Base-by-base conservation (phyloP, 2,888 invertebrate species). In the Argyra leucocephala region DNA sequence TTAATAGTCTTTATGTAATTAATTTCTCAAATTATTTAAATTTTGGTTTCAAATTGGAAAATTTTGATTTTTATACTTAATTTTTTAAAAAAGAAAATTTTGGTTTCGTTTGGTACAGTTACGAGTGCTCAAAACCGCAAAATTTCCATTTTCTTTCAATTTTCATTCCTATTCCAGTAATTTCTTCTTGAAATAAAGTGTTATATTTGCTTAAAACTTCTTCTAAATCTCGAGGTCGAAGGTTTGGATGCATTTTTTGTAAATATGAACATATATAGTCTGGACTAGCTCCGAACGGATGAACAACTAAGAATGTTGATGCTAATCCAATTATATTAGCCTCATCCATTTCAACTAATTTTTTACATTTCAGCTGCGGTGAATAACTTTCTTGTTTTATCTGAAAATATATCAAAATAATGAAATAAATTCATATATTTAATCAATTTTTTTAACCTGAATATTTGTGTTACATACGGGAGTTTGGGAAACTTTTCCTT, bases 201-300 rank as follows among this genome's bases (percentile, higher is more conserved):
- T 87, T 84, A 77, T 93, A 91, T 74, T 86, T 86, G 72, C 86
- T 85, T 75, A 96, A 84, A 23, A 94, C 82, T 69, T 84, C 83
- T 78, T 92, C 91, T 18, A 94, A 86, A 69, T 89, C 88, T 58
- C 88, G 85, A 62, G 90, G 87, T 67, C 88, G 83, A 63, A 90
- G 81, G 70, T 82, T 82, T 2, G 89, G 83, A 72, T 91, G 88
- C n/a, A 76, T 70, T 74, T 90, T 91, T 73, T 91, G 90, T 23
- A 96, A 85, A 80, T 95, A 96, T 10, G 91, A 92, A 83, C 91
- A 91, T 69, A 96, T 88, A 79, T 93, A 92, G 76, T 93, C 93
- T 2, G 93, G 83, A 67, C 90, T 91, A 1, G 95, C 94, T 62
- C 96, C 96, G 74, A 90, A 90, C 0, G 96, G 96, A 80, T 96